Evolutionary conservation across 2,113 vertebrate genomes (phyloP), one percentile per base, ranked within the genome.

Genomic region (Amphiprion percula): DNA sequence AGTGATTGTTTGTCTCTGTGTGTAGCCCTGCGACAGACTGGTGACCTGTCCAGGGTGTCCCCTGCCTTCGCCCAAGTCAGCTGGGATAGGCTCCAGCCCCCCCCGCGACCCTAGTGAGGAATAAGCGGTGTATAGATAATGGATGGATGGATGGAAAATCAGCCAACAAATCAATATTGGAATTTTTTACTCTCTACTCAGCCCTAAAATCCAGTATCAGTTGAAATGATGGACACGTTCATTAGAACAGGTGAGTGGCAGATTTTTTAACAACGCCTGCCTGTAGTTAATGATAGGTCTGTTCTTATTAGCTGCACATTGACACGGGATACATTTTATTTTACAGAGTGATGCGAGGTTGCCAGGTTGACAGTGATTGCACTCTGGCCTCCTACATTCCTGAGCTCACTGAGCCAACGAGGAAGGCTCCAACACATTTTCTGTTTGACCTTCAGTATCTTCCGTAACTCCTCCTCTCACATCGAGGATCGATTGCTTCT

Each of bases 401-500:
- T 61, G 66, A 77, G 56, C 55, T 69, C 23, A 0, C 19, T 0
- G 50, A 19, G 39, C 70, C 50, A 4, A 65, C 1, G 11, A 73
- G 53, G 68, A 58, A 47, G 47, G 41, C 76, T 69, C 58, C 10
- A 47, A 52, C 30, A 47, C 23, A 53, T 79, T 83, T 85, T 69
- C 33, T 1, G 9, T 83, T 77, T 90, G 90, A 87, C 88, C 90
- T 90, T 88, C 60, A 59, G 50, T 60, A 52, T 68, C 68, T 80
- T 37, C 41, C 8, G 37, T 19, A 4, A n/a, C 64, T 72, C 74
- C 63, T 67, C 10, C 72, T 64, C 84, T 59, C 80, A 65, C 76
- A 77, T 58, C 7, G 17, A 68, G 10, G 67, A 92, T 93, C 53
- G 81, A 94, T 91, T 23, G 41, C 56, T 41, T 82, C 77, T 87